phyloP scores from a whole-genome alignment of 2,888 invertebrate species.

The Rutpela maculata region DNA sequence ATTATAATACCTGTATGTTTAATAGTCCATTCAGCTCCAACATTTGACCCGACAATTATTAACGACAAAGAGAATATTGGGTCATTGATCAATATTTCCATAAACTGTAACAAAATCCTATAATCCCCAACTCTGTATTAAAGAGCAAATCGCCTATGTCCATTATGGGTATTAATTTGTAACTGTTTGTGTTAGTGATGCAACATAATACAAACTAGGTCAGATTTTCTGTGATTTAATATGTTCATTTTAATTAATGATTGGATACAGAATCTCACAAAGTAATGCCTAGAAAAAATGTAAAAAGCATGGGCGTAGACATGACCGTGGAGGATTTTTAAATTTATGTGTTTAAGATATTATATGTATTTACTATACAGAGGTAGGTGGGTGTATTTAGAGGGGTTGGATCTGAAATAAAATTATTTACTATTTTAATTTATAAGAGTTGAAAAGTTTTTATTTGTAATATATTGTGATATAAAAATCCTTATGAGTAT shows the following conservation, averaged over 20 bases:
- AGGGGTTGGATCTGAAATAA: too few relatives aligned
- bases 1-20: too few relatives aligned
- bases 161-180: conserved; percentile 31
- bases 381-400: too few relatives aligned
- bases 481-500: too few relatives aligned
- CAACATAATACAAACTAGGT: conserved; percentile 15
- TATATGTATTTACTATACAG: too few relatives aligned
- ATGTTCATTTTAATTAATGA: background rate
- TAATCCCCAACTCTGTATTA: conserved; percentile 23
- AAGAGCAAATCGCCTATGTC: conserved; percentile 24
- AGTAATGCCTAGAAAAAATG: background rate
- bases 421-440: too few relatives aligned
- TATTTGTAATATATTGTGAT: too few relatives aligned
- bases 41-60: conserved; percentile 11
- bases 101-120: conserved; percentile 26
- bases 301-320: background rate
- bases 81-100: conserved; percentile 34
- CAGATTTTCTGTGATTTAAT: conserved; percentile 14
- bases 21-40: background rate
- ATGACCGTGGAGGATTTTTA: too few relatives aligned
- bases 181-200: conserved; percentile 16
- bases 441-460: too few relatives aligned
- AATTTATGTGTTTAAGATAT: too few relatives aligned
- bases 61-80: conserved; percentile 1
- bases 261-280: background rate